Evolutionary conservation across 92 coral and sea anemone genomes (phyloP).

Genomic region (Porites evermanni): DNA sequence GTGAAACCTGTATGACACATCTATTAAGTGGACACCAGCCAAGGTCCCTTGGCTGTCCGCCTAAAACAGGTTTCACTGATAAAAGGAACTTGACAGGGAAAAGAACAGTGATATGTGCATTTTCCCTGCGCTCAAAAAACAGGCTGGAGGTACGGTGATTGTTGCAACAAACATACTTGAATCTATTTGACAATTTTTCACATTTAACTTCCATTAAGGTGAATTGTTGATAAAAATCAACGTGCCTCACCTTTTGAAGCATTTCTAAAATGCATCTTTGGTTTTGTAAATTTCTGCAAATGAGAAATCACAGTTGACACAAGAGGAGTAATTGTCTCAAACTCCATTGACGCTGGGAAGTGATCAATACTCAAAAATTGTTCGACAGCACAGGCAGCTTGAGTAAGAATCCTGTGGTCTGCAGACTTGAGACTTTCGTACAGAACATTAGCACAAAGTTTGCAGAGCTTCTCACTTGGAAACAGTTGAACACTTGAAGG

Average conservation of each 20-base stretch:
- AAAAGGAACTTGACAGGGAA: too few species aligned
- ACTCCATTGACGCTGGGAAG: slow-evolving; percentile 62
- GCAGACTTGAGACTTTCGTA: slow-evolving; percentile 71
- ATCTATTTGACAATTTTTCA: too few species aligned
- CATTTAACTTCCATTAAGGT: background rate
- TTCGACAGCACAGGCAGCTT: slow-evolving; percentile 71
- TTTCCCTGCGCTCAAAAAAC: too few species aligned
- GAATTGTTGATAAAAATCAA: background rate
- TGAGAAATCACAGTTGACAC: slow-evolving; percentile 65
- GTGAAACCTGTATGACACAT: too few species aligned
- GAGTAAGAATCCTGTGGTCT: slow-evolving; percentile 81
- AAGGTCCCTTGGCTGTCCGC: too few species aligned
- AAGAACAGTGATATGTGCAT: too few species aligned
- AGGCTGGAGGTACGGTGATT: too few species aligned
- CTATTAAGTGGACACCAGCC: too few species aligned
- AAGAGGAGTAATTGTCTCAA: slow-evolving; percentile 43
- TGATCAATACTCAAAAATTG: slow-evolving; percentile 66
- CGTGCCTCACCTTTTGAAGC: slow-evolving; percentile 68
- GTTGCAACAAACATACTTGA: too few species aligned
- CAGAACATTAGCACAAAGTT: slow-evolving; percentile 64
- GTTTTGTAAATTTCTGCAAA: slow-evolving; percentile 69
- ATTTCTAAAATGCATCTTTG: slow-evolving; percentile 67
- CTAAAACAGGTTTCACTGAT: too few species aligned
- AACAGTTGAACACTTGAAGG: slow-evolving; percentile 72
- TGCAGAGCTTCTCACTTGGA: slow-evolving; percentile 62